Evolutionary conservation across 2,113 vertebrate species (phyloP), one percentile per base, ranked within the genome.

Genomic region (Salvelinus namaycush): DNA sequence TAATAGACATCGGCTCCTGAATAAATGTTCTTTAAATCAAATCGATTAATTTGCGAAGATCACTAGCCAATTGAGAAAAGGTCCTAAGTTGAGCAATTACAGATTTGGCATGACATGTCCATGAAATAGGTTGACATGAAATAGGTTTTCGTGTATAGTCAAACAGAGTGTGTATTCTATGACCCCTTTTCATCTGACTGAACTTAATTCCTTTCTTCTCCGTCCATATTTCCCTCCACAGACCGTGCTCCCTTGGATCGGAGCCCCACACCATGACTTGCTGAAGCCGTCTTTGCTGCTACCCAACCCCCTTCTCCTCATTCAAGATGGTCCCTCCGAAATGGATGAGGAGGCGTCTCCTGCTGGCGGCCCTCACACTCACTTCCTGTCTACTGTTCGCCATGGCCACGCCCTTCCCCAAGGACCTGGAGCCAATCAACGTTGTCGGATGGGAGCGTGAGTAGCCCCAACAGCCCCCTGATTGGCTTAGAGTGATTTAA

Each of bases 371-470:
- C 66, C 73, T 84, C 48, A 68, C 78, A 31, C 77, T 87, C n/a
- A 0, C 76, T 44, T 83, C 69, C 76, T 85, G 87, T 59, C 79
- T 89, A n/a, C 76, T 83, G 75, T 75, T 75, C 0, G 73, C 75
- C 18, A 64, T 72, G 2, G 72, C 84, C 81, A 79, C 84, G 5
- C 76, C 88, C 27, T 93, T 93, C 78, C 93, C 92, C 70, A 89
- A 77, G 75, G 93, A 94, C 82, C 83, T 92, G 75, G 82, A 91
- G 79, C 89, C 93, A 0, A 90, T 93, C 86, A 85, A 7, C 70
- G 16, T 76, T 14, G 87, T 92, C 51, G 11, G 16, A 64, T 76
- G 71, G 1, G 87, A 91, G 11, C 77, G 92, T 92, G 81, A 90
- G 92, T 88, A 65, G 8, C 27, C 4, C 60, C 68, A 9, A n/a